A percentile compares a stretch with the other conserved stretches of the same genome.
phyloP scores from a whole-genome alignment of 2,797 vertebrate genomes.

The Gobionotothen gibberifrons region DNA sequence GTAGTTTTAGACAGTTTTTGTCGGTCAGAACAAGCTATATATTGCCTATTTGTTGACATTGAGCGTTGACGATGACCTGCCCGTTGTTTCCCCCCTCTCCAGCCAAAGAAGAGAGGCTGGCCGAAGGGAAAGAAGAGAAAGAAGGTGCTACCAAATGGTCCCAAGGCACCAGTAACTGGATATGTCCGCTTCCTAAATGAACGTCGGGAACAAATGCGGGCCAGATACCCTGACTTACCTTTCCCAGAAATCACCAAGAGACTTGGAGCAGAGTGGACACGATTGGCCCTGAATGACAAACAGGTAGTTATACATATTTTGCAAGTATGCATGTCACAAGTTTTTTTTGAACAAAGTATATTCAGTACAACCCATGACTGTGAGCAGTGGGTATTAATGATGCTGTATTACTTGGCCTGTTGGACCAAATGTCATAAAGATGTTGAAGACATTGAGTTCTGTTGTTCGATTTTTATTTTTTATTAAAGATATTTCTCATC shows the following conservation, averaged over 20 bases:
- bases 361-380: background rate
- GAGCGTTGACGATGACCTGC: background rate
- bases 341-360: background rate
- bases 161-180: constrained; percentile 95
- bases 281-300: constrained; percentile 90
- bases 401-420: background rate
- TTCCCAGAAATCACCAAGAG: constrained; percentile 98
- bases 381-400: background rate
- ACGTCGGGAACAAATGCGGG: constrained; percentile 93
- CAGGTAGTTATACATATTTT: constrained; percentile 83
- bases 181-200: constrained; percentile 98
- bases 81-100: constrained; percentile 41
- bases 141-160: constrained; percentile 97
- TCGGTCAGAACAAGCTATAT: background rate
- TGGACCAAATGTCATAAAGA: background rate
- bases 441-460: background rate
- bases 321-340: background rate
- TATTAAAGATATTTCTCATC: background rate
- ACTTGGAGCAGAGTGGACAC: constrained; percentile 96
- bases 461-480: background rate
- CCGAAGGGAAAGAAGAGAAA: constrained; percentile 98
- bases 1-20: no score
- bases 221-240: constrained; percentile 92
- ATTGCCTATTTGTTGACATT: background rate
- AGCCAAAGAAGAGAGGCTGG: constrained; percentile 98